Evolutionary conservation across 2,888 invertebrate species (phyloP).

Genomic region (Troglohyphantes excavatus): DNA sequence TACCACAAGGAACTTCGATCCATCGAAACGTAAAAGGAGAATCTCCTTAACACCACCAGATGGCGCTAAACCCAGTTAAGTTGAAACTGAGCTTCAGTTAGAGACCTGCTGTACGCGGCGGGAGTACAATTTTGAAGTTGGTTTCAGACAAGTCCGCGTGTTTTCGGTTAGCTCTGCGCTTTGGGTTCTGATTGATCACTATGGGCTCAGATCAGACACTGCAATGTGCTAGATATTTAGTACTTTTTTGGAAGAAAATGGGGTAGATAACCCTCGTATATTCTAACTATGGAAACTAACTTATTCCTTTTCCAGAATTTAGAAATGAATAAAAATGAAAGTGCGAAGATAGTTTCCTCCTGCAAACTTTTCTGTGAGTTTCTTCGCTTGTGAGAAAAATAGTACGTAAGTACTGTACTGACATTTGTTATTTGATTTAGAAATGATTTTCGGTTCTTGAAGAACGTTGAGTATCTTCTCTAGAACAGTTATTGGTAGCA

Average conservation of each 20-base stretch:
- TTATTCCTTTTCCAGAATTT: not conserved
- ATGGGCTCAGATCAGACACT: not conserved
- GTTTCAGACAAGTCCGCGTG: not conserved
- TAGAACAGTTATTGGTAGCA: not conserved
- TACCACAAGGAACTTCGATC: not conserved
- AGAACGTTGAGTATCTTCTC: not conserved
- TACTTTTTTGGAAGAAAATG: not conserved
- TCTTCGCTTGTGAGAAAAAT: not conserved
- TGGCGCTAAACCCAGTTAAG: not conserved
- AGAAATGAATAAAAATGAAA: not conserved
- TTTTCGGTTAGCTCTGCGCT: not conserved
- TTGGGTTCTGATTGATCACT: too few species aligned
- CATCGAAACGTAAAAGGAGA: not conserved
- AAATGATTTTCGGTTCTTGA: not conserved
- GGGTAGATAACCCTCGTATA: not conserved
- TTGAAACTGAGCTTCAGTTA: not conserved
- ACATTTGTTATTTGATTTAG: not conserved
- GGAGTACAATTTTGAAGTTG: conserved; percentile 75
- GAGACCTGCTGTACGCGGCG: conserved; percentile 39
- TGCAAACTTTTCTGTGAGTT: not conserved
- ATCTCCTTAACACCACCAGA: not conserved
- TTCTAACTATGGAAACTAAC: not conserved
- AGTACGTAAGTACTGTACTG: not conserved
- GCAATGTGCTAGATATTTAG: not conserved
- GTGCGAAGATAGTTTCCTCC: not conserved